These are phyloP conservation scores for Balearica regulorum DNA, from an alignment of 2,797 vertebrate species.

Conservation along the genomic window DNA sequence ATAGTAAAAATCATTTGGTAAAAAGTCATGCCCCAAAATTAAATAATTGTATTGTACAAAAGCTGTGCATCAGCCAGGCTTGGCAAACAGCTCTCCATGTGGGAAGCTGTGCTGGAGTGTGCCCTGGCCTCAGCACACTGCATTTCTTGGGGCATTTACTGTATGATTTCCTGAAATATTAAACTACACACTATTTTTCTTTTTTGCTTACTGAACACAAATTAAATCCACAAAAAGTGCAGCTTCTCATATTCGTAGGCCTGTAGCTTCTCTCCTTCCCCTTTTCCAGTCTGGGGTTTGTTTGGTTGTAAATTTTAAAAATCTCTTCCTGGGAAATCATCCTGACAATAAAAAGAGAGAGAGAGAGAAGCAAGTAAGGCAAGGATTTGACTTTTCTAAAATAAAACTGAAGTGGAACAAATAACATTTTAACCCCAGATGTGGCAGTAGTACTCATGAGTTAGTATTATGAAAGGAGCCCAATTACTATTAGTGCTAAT, in stretches of 20 bases:
- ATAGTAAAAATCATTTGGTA: neutral
- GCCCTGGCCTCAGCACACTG: neutral
- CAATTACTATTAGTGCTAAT: neutral
- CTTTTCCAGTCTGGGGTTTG: neutral
- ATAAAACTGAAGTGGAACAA: neutral
- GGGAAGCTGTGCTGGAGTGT: neutral
- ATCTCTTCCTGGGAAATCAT: neutral
- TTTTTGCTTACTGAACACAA: neutral
- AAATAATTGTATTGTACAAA: neutral
- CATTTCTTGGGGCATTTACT: neutral
- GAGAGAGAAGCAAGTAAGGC: neutral
- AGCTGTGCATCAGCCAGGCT: neutral
- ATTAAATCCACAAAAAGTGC: neutral
- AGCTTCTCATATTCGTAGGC: neutral
- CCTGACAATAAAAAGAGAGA: neutral
- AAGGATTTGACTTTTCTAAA: neutral
- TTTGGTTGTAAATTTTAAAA: neutral
- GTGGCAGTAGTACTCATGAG: neutral
- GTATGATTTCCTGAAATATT: constrained; percentile 4
- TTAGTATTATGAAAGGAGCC: neutral
- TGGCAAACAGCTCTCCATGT: neutral
- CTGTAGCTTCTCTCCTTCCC: neutral
- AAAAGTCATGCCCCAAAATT: neutral
- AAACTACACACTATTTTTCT: neutral
- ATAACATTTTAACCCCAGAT: neutral